Evolutionary conservation across 2,797 vertebrate species (phyloP).

Genomic region (Danio kyathit): DNA sequence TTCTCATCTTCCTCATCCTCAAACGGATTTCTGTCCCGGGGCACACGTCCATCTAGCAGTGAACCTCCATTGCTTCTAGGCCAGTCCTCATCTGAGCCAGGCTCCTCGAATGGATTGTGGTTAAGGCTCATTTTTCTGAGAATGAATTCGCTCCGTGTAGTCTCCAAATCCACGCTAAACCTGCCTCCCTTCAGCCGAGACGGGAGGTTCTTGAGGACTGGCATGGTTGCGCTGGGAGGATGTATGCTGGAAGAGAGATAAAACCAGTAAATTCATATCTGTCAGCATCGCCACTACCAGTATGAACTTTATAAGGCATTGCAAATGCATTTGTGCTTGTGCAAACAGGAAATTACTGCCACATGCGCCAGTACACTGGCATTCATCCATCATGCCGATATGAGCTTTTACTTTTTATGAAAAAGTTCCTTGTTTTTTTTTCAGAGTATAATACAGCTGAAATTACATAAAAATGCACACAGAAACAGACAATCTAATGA

Average conservation of each 20-base stretch:
- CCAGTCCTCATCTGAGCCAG: conserved; percentile 63
- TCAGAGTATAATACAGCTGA: background rate
- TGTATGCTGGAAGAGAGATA: conserved; percentile 56
- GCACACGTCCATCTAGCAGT: conserved; percentile 73
- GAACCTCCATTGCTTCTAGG: conserved; percentile 68
- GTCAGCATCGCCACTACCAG: background rate
- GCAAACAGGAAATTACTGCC: conserved; percentile 45
- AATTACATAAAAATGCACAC: background rate
- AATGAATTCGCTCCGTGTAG: conserved; percentile 70
- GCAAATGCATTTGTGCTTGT: conserved; percentile 5
- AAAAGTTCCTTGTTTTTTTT: background rate
- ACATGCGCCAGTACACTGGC: background rate
- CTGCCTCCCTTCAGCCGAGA: conserved; percentile 76
- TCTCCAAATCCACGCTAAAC: conserved; percentile 70
- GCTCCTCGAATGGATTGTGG: conserved; percentile 74
- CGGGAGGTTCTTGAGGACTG: conserved; percentile 81
- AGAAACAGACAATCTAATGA: background rate
- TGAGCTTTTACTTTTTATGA: conserved; percentile 15
- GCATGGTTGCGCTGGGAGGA: conserved; percentile 72
- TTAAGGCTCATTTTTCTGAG: conserved; percentile 84
- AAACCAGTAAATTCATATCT: conserved; percentile 50
- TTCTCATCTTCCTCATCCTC: conserved; percentile 85
- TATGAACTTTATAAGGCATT: background rate
- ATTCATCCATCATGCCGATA: conserved; percentile 19
- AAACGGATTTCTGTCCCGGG: conserved; percentile 80